These are phyloP conservation scores for Hoplostethus atlanticus DNA, from an alignment of 2,797 vertebrate genomes.

Conservation along the genomic window DNA sequence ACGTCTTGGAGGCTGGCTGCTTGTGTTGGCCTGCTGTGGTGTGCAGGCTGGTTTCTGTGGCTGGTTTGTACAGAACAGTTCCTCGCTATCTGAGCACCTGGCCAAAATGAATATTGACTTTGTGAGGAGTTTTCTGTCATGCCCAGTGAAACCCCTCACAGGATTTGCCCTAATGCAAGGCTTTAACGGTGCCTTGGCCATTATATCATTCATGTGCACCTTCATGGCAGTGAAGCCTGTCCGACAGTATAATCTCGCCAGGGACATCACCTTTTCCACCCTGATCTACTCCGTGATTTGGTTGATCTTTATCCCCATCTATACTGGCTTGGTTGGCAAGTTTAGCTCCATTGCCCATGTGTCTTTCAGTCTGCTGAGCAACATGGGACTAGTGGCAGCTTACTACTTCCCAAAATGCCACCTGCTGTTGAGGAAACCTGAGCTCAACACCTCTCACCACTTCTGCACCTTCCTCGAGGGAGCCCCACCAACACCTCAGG, in stretches of 20 bases:
- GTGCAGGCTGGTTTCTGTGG: constrained; percentile 78
- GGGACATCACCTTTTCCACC: constrained; percentile 88
- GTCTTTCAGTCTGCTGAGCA: constrained; percentile 77
- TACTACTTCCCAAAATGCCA: constrained; percentile 91
- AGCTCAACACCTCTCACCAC: constrained; percentile 86
- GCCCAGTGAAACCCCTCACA: constrained; percentile 77
- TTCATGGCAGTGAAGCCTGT: constrained; percentile 88
- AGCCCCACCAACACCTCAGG: constrained; percentile 52
- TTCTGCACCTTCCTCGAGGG: constrained; percentile 83
- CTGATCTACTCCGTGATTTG: constrained; percentile 87
- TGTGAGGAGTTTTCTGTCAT: constrained; percentile 60
- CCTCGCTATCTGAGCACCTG: constrained; percentile 59
- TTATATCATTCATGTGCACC: constrained; percentile 89
- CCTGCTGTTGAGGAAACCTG: constrained; percentile 85
- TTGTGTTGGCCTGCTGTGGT: constrained; percentile 77
- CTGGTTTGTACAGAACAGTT: constrained; percentile 70
- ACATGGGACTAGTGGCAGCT: constrained; percentile 80
- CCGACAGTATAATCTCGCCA: constrained; percentile 86
- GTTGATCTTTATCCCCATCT: constrained; percentile 89
- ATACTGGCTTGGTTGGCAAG: constrained; percentile 74
- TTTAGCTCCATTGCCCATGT: constrained; percentile 77
- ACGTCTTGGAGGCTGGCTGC: constrained; percentile 72
- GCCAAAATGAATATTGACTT: constrained; percentile 71
- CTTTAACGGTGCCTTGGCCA: constrained; percentile 80
- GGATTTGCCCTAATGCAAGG: constrained; percentile 84